Evolutionary conservation across 2,113 vertebrate genomes (phyloP).

Genomic region (Zosterops japonicus): DNA sequence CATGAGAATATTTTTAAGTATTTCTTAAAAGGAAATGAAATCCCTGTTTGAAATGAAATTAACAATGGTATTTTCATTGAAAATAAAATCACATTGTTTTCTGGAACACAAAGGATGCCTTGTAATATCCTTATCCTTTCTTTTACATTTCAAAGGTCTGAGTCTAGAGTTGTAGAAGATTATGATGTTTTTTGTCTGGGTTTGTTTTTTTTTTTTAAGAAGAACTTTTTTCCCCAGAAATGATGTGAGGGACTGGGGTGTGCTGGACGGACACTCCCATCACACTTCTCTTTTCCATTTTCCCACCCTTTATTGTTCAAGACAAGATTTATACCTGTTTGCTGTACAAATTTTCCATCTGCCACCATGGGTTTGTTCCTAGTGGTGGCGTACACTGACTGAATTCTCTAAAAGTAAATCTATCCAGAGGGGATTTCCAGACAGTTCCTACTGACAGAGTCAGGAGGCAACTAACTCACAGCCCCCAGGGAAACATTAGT

Average conservation of each 20-base stretch:
- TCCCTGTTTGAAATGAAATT: neutral
- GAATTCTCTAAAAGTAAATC: constrained; percentile 65
- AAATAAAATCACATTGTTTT: neutral
- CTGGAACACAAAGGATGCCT: neutral
- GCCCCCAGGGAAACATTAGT: constrained; percentile 34
- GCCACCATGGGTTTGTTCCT: constrained; percentile 43
- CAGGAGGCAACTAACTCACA: constrained; percentile 29
- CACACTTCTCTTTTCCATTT: neutral
- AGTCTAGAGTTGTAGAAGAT: neutral
- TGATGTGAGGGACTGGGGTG: neutral
- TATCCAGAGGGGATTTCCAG: constrained; percentile 57
- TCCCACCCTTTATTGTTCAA: constrained; percentile 42
- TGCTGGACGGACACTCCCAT: neutral
- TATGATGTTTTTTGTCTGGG: too few relatives aligned
- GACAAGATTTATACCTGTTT: constrained; percentile 58
- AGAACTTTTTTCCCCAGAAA: neutral
- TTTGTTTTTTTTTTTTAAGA: neutral
- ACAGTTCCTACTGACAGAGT: constrained; percentile 12
- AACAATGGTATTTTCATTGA: neutral
- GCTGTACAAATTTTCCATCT: constrained; percentile 57
- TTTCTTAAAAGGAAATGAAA: neutral
- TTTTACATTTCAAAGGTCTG: neutral
- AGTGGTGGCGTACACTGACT: constrained; percentile 17
- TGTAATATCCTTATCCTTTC: neutral
- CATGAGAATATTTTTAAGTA: neutral